Evolutionary conservation across 35 echinoderm and acorn worm species (phyloP).

Genomic region (Antedon bifida): DNA sequence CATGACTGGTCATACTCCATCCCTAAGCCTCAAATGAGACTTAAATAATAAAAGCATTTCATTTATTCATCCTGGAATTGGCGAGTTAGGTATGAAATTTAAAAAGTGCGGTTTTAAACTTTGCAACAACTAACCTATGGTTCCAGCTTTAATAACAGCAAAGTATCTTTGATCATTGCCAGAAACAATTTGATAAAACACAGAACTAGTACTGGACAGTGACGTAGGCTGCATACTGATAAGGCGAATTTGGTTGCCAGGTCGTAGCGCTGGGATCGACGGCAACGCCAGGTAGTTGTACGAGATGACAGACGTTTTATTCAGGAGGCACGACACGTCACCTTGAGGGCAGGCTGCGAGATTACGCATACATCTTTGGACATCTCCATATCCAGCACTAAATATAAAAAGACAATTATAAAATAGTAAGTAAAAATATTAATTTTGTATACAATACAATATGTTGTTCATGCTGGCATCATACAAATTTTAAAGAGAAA

Average conservation of each 20-base stretch:
- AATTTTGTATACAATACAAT: no score
- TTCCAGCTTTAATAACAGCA: not conserved
- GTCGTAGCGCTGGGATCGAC: not conserved
- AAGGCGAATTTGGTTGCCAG: not conserved
- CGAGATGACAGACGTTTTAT: not conserved
- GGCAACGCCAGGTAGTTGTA: not conserved
- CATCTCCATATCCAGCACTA: slow-evolving; percentile 3
- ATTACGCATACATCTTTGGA: not conserved
- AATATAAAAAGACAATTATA: not conserved
- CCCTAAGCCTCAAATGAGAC: no score
- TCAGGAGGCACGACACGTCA: not conserved
- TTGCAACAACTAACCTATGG: no score
- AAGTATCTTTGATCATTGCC: not conserved
- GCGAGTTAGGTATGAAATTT: no score
- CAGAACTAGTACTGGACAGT: not conserved
- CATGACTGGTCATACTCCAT: no score
- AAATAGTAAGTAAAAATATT: no score
- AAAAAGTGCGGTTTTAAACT: no score
- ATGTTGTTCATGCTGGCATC: no score
- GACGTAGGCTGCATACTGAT: not conserved
- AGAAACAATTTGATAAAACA: not conserved
- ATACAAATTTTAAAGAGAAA: no score
- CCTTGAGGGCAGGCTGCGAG: not conserved
- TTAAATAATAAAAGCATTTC: no score
- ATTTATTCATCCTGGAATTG: no score